phyloP scores from a whole-genome alignment of 2,113 vertebrate genomes.

The Melanocharis versteri region DNA sequence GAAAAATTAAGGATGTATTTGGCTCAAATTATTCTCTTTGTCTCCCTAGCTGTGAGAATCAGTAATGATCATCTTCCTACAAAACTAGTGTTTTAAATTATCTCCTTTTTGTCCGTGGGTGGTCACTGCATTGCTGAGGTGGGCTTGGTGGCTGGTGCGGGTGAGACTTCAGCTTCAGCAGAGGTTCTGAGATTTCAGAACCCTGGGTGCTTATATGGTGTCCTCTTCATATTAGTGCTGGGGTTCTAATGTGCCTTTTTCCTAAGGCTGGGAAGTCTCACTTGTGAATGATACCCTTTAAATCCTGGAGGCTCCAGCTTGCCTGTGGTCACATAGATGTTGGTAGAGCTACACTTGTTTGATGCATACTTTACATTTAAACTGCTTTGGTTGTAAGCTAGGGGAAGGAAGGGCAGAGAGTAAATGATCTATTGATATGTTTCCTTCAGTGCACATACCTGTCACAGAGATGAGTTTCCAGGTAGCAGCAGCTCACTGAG shows the following conservation, averaged over 20 bases:
- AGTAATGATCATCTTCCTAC: neutral
- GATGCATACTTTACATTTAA: neutral
- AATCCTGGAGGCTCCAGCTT: neutral
- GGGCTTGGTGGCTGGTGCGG: neutral
- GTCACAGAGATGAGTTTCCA: neutral
- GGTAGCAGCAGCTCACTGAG: neutral
- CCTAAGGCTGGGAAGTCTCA: neutral
- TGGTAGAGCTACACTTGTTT: neutral
- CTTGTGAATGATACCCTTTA: neutral
- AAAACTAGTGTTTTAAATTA: neutral
- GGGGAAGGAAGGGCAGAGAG: neutral
- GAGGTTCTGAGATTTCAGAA: neutral
- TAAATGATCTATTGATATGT: neutral
- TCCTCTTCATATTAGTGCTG: neutral
- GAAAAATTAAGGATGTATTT: constrained; percentile 46
- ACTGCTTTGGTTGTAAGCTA: neutral
- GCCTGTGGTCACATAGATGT: fast-evolving
- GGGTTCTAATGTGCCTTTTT: neutral
- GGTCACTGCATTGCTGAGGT: neutral
- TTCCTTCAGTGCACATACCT: neutral
- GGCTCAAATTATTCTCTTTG: constrained; percentile 37
- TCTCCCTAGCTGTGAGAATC: constrained; percentile 10
- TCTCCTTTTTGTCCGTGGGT: neutral
- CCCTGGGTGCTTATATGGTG: neutral
- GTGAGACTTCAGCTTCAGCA: neutral